Base-by-base conservation (phyloP, 1,140 invertebrate genomes). In the Nephila pilipes region DNA sequence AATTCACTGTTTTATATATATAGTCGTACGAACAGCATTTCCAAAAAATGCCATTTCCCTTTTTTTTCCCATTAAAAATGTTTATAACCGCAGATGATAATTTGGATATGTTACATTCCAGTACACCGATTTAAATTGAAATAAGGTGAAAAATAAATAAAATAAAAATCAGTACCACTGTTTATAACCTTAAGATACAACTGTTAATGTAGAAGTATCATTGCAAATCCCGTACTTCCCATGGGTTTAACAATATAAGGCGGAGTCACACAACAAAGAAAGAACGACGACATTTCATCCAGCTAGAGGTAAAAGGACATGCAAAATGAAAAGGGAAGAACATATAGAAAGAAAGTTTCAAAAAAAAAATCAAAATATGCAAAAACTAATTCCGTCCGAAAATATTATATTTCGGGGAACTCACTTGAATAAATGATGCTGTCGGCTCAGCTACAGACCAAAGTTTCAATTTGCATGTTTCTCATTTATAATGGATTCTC, bases 401-500 rank as follows among this genome's bases (percentile, higher is more conserved):
- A 75, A 75, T 75, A 75, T 75, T 75, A 75, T 32, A 75, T 75
- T 75, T 32, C 65, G 29, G 29, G 65, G 55, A 85, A 85, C 58
- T 60, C 57, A 57, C 29, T 65, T 87, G 85, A 87, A 87, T 87
- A 87, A 87, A 65, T 87, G 85, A 87, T 87, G 60, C 85, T 65
- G 80, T 85, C 55, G 46, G 32, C 55, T 57, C 55, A 18, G 55
- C 46, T 29, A 75, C 65, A 75, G 65, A 75, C 65, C 83, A 36
- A 29, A 32, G 85, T 65, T 87, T 87, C 85, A 65, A 87, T 87
- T 87, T 87, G 60, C 85, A 87, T 87, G 60, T 69, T 87, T 87
- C 85, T 65, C 85, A 87, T 87, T 87, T 69, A 87, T 87, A 87
- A 87, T 87, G 85, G 85, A 87, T 87, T 87, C 85, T 63, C 22